A percentile compares a stretch with the other conserved stretches of the same genome.
phyloP scores from a whole-genome alignment of 2,113 vertebrate species.

The Dendrocopos noguchii region DNA sequence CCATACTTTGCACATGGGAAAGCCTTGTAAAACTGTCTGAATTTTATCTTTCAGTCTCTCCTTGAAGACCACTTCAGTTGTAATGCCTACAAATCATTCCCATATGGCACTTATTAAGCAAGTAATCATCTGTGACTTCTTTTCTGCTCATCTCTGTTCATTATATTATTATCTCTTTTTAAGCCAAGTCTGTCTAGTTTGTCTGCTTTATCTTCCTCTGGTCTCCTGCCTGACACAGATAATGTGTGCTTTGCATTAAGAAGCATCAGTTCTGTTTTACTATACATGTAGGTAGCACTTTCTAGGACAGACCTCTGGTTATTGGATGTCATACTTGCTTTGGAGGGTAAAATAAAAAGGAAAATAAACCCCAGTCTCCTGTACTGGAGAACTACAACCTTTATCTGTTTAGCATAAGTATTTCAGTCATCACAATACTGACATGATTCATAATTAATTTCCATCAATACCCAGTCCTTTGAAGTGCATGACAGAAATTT shows the following conservation, averaged over 20 bases:
- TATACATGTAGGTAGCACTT: not conserved
- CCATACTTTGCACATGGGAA: not conserved
- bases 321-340: not conserved
- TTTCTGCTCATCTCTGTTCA: not conserved
- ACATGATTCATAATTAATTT: not conserved
- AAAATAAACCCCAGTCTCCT: not conserved
- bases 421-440: not conserved
- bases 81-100: constrained; percentile 31
- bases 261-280: not conserved
- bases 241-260: not conserved
- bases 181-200: not conserved
- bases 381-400: not conserved
- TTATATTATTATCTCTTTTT: constrained; percentile 4
- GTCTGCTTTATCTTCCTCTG: constrained; percentile 1
- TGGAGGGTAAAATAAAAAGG: not conserved
- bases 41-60: constrained; percentile 16
- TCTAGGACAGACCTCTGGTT: not conserved
- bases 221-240: not conserved
- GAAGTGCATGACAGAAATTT: not conserved
- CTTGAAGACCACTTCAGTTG: not conserved
- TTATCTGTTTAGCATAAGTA: not conserved
- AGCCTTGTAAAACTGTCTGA: constrained; percentile 27
- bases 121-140: constrained; percentile 18
- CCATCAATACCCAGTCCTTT: not conserved
- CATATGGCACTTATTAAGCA: constrained; percentile 11